These are phyloP conservation scores for Lampris incognitus DNA, from an alignment of 2,113 vertebrate species.

Conservation along the genomic window DNA sequence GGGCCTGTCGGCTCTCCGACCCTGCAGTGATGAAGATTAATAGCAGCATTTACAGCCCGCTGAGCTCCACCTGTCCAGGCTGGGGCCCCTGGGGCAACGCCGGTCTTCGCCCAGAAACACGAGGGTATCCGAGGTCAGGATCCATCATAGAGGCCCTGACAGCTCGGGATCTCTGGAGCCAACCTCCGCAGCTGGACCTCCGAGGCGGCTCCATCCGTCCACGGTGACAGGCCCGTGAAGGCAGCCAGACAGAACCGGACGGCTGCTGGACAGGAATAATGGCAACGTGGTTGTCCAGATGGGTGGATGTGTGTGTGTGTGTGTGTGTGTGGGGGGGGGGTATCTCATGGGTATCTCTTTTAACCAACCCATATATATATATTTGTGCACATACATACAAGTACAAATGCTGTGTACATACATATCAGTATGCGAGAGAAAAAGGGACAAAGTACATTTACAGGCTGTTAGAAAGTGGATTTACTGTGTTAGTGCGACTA, in stretches of 20 bases:
- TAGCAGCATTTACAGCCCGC: slow-evolving; percentile 73
- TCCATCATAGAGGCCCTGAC: slow-evolving; percentile 57
- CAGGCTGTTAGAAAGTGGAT: no score
- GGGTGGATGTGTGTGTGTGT: slow-evolving; percentile 1
- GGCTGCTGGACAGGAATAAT: slow-evolving; percentile 39
- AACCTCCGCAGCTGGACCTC: slow-evolving; percentile 63
- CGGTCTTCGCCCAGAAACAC: slow-evolving; percentile 55
- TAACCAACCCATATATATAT: background rate
- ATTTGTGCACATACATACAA: no score
- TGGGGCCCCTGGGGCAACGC: slow-evolving; percentile 52
- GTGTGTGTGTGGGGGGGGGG: slow-evolving; percentile 2
- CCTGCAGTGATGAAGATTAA: slow-evolving; percentile 74
- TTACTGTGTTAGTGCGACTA: no score
- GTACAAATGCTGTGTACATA: background rate
- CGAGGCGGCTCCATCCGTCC: slow-evolving; percentile 58
- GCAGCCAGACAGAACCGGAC: slow-evolving; percentile 47
- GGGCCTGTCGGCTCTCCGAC: slow-evolving; percentile 47
- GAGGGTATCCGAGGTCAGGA: slow-evolving; percentile 58
- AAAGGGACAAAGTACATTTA: no score
- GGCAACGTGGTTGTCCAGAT: background rate
- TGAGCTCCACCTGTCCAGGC: slow-evolving; percentile 77
- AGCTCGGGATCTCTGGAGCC: slow-evolving; percentile 55
- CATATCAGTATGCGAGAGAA: no score
- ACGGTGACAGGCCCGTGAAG: slow-evolving; percentile 55
- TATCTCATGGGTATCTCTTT: background rate